Evolutionary conservation across 1,140 invertebrate genomes (phyloP), one percentile per base, ranked within the genome.

Genomic region (Pygmarrhopalites habei): DNA sequence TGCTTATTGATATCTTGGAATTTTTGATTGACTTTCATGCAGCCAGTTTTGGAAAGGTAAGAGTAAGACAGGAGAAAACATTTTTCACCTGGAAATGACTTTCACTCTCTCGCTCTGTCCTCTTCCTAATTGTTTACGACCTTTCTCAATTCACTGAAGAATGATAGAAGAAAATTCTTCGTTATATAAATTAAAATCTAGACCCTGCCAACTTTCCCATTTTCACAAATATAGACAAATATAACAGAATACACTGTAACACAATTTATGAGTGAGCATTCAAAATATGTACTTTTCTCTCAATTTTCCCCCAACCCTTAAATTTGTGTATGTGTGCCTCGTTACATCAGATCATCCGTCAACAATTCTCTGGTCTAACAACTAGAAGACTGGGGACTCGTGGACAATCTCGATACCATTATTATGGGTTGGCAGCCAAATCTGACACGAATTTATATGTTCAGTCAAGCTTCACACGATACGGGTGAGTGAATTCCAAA

Each of bases 21-120:
- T 12, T 41, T 41, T 41, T 12, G n/a, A 12, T 12, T 41, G 12
- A 12, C 39, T 41, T 41, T 41, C 14, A 49, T 23, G 46, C 46
- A 1, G 81, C 81, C 21, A 81, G 79, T 62, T 82, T 82, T 70
- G 81, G 81, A 56, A 82, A 82, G 77, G 81, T 81, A 71, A 62
- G 66, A 67, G 15, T 23, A 12, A 19, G 7, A 26, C 12, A 35
- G 1, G 23, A 2, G 17, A 10, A 39, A 39, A 41, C 39, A 41
- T 12, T 12, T 41, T 12, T 41, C 12, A n/a, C 12, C n/a, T 41
- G 39, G 39, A 41, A n/a, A 12, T 41, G 39, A 41, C n/a, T 12
- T 49, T 7, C 19, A 10, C 19, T 15, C 12, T 12, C 23, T 5
- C 46, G 7, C 23, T 49, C 7, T 12, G 46, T 15, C 12, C 5